phyloP scores from a whole-genome alignment of 2,888 invertebrate species.

The Caenorhabditis auriculariae region DNA sequence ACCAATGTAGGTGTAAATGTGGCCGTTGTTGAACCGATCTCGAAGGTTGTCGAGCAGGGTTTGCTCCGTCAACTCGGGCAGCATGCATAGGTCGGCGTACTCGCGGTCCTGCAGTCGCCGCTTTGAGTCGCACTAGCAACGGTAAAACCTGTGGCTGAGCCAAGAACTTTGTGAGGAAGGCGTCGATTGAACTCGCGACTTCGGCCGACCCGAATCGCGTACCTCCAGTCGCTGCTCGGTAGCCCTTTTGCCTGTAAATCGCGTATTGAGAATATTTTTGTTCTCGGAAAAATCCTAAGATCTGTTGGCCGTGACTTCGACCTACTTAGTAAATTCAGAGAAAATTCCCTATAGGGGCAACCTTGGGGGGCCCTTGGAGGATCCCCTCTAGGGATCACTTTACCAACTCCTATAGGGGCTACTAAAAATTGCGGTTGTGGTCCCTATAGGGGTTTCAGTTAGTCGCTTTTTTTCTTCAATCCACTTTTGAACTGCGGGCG shows the following conservation, averaged over 20 bases:
- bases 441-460: no score
- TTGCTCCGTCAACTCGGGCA: constrained; percentile 90
- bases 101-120: constrained; percentile 76
- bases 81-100: constrained; percentile 90
- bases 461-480: no score
- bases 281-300: no score
- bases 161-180: constrained; percentile 87
- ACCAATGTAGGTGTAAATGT: constrained; percentile 91
- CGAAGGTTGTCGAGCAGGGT: constrained; percentile 86
- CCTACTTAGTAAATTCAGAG: no score
- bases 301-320: no score
- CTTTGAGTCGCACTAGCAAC: constrained; percentile 3
- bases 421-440: no score
- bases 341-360: no score
- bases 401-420: no score
- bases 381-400: background rate
- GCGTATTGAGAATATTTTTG: constrained; percentile 2
- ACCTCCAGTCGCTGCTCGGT: constrained; percentile 63
- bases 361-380: background rate
- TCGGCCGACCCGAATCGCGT: constrained; percentile 74
- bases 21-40: constrained; percentile 78
- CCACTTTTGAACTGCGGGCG: no score
- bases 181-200: constrained; percentile 76
- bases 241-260: constrained; percentile 28
- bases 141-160: constrained; percentile 74